Percentiles rank a stretch among this genome's conserved stretches.
phyloP scores from a whole-genome alignment of 1,140 invertebrate genomes.

The Tenebrio molitor region DNA sequence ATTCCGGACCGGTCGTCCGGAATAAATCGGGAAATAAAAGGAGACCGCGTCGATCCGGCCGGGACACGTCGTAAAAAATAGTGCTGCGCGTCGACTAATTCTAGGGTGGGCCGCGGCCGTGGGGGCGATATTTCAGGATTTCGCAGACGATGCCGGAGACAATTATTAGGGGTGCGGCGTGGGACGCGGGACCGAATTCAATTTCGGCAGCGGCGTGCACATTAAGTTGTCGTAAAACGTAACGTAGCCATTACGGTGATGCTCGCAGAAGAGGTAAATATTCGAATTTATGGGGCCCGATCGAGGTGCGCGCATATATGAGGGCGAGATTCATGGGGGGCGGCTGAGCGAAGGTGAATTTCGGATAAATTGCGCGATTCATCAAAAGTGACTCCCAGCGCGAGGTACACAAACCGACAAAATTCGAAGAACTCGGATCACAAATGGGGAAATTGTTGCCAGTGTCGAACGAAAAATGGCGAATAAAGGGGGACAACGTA shows the following conservation, averaged over 20 bases:
- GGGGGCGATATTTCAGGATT: neutral
- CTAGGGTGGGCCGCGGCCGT: too few species aligned
- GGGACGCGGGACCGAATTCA: slow-evolving; percentile 1
- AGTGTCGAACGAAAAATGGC: too few species aligned
- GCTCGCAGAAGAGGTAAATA: slow-evolving; percentile 3
- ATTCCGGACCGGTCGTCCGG: too few species aligned
- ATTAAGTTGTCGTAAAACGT: slow-evolving; percentile 36
- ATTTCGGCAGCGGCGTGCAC: neutral
- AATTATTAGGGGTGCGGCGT: neutral
- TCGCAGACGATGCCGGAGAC: neutral
- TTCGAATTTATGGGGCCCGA: slow-evolving; percentile 15
- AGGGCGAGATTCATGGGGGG: slow-evolving; percentile 2
- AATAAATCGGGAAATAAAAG: neutral
- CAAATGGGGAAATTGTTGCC: too few species aligned
- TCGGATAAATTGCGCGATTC: too few species aligned
- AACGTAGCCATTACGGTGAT: slow-evolving; percentile 8
- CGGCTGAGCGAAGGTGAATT: slow-evolving; percentile 6
- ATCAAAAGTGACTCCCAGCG: too few species aligned
- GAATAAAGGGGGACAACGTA: too few species aligned
- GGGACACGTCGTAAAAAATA: neutral
- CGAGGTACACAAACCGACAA: too few species aligned
- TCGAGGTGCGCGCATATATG: slow-evolving; percentile 18
- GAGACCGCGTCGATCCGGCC: neutral
- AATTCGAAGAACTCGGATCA: too few species aligned
- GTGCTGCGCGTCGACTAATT: neutral